Conservation (phyloP, 1,140 invertebrate species). For the Scaptomyza pallida region DNA sequence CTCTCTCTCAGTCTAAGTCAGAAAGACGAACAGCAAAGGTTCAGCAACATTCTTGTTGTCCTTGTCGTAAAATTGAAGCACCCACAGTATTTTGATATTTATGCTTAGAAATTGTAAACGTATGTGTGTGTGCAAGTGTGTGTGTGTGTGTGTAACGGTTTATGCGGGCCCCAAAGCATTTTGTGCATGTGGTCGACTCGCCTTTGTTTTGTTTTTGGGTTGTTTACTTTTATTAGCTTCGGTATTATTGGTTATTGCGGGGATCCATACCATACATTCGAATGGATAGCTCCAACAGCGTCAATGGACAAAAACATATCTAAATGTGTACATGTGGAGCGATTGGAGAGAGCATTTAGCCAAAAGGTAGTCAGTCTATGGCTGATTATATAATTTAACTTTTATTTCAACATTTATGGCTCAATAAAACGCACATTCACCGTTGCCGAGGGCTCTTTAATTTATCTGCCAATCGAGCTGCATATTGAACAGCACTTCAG, state of each 20-base stretch:
- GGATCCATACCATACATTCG: too few species aligned
- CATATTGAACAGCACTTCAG: slow-evolving; percentile 61
- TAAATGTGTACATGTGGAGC: background rate
- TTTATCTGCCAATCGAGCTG: slow-evolving; percentile 45
- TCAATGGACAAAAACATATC: slow-evolving; percentile 11
- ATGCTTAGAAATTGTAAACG: slow-evolving; percentile 73
- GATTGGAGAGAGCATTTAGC: slow-evolving; percentile 21
- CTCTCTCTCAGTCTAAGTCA: background rate
- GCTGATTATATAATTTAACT: slow-evolving; percentile 68
- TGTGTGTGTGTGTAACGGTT: slow-evolving; percentile 32
- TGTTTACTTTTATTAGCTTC: slow-evolving; percentile 81
- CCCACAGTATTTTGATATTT: slow-evolving; percentile 76
- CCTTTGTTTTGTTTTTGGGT: slow-evolving; percentile 48
- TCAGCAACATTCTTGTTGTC: slow-evolving; percentile 38
- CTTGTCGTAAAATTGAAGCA: slow-evolving; percentile 78
- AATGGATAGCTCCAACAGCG: background rate
- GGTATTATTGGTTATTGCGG: slow-evolving; percentile 76
- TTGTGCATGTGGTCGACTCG: slow-evolving; percentile 40
- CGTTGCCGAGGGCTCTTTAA: slow-evolving; percentile 34
- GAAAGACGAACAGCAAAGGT: slow-evolving; percentile 7
- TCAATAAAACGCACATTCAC: slow-evolving; percentile 66
- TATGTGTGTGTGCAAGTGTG: slow-evolving; percentile 42
- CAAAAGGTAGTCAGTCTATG: slow-evolving; percentile 57
- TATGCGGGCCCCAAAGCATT: slow-evolving; percentile 59
- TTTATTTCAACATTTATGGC: slow-evolving; percentile 79